A percentile compares a stretch with the other conserved stretches of the same genome.
Conservation (phyloP, 2,113 vertebrate genomes). For the Microtus montanus region DNA sequence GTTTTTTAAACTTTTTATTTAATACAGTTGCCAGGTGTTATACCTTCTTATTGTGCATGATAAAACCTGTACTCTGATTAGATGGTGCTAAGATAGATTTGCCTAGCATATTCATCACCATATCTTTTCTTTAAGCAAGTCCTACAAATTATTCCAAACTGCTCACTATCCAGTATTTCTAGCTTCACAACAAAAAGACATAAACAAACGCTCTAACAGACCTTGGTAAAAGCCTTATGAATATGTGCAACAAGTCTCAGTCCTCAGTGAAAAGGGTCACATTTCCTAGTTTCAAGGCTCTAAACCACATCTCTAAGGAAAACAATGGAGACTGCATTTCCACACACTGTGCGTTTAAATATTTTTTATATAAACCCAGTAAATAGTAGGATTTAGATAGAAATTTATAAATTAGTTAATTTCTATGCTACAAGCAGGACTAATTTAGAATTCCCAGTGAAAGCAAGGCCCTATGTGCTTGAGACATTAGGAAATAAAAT, state of each 20-base stretch:
- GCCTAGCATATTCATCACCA: background rate
- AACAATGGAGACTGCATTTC: background rate
- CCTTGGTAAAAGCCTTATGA: slow-evolving; percentile 57
- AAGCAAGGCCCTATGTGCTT: slow-evolving; percentile 3
- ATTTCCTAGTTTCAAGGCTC: background rate
- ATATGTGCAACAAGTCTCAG: background rate
- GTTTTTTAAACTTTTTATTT: slow-evolving; percentile 1
- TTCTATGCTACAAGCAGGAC: slow-evolving; percentile 49
- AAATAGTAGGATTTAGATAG: slow-evolving; percentile 41
- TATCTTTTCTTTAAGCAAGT: background rate
- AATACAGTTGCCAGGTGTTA: background rate
- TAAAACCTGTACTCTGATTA: background rate
- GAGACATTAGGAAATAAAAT: slow-evolving; percentile 39
- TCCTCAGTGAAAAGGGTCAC: slow-evolving; percentile 26
- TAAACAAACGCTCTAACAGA: background rate
- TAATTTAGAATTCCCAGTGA: slow-evolving; percentile 66
- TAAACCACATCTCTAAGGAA: background rate
- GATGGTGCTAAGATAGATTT: background rate
- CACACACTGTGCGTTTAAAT: background rate
- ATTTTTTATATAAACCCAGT: slow-evolving; percentile 40
- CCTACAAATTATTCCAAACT: background rate
- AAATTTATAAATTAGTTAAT: slow-evolving; percentile 71
- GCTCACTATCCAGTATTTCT: background rate
- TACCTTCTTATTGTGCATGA: background rate
- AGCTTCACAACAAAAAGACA: background rate